Evolutionary conservation across 2,113 vertebrate species (phyloP), one percentile per base, ranked within the genome.

Genomic region (Butorides virescens): DNA sequence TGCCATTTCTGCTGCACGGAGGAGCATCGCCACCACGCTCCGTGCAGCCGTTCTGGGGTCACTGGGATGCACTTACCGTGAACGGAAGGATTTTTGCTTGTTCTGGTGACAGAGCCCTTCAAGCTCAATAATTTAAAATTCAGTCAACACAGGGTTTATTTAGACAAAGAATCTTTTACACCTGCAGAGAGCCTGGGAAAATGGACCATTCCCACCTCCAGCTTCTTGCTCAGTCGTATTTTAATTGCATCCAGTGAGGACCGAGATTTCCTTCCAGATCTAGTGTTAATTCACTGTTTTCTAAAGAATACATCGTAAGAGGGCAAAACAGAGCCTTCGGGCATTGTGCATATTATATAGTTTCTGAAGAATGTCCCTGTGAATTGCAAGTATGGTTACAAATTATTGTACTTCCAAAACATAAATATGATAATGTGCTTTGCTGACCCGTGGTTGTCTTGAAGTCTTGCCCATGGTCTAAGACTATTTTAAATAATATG

Each of bases 21-120:
- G 49, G 29, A 86, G 21, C 47, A 47, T 3, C 1, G 1, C 62
- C 47, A 66, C 7, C 30, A 30, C 3, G 36, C 17, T 8, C 32
- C 1, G 0, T 7, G 56, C 44, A 29, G 46, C 44, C 0, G 0
- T n/a, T 58, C 76, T 4, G 37, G 58, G 46, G 27, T 49, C 74
- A 17, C n/a, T 5, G 39, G 76, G 72, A 53, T 30, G 49, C 67
- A 49, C 42, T 11, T 61, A 36, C 66, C 7, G 18, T 0, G 6
- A 19, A 53, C 1, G 5, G 37, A 71, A 11, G 11, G 50, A 37
- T 21, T 66, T 68, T 65, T 22, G 17, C 73, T 56, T 42, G 23
- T 36, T 49, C 49, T 36, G 34, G 52, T n/a, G 53, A 13, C 26
- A 52, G 14, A 91, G 78, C 14, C 36, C 52, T 36, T 59, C 58